Percentiles rank a stretch among this genome's conserved stretches.
phyloP scores from a whole-genome alignment of 2,888 invertebrate genomes.

The Megamerina dolium region DNA sequence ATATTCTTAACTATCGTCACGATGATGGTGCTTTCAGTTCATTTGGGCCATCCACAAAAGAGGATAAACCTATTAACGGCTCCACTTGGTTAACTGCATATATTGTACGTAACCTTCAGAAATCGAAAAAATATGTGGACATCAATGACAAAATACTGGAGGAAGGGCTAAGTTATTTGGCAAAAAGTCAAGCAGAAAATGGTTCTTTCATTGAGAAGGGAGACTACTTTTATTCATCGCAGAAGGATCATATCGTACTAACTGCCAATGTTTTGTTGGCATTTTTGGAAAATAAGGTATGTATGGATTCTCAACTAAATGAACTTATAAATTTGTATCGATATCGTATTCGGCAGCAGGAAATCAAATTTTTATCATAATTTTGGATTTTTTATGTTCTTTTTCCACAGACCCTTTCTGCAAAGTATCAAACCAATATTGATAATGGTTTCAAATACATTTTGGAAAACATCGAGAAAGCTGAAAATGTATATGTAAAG shows the following conservation, averaged over 20 bases:
- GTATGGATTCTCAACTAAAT: no score
- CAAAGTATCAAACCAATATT: slow-evolving; percentile 57
- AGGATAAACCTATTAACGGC: slow-evolving; percentile 51
- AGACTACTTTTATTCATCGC: slow-evolving; percentile 63
- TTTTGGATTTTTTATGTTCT: slow-evolving; percentile 42
- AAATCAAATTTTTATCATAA: neutral
- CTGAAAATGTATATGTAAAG: slow-evolving; percentile 64
- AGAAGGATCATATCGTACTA: slow-evolving; percentile 60
- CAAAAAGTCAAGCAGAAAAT: slow-evolving; percentile 61
- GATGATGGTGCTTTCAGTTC: slow-evolving; percentile 85
- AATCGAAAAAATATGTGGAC: slow-evolving; percentile 62
- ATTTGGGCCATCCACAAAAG: slow-evolving; percentile 56
- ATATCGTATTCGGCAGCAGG: no score
- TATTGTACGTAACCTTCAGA: slow-evolving; percentile 67
- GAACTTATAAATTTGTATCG: no score
- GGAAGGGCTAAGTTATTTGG: slow-evolving; percentile 64
- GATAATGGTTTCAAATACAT: slow-evolving; percentile 73
- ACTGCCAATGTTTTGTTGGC: slow-evolving; percentile 73
- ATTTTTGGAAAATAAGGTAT: slow-evolving; percentile 61
- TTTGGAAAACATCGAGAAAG: slow-evolving; percentile 59
- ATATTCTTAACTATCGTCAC: slow-evolving; percentile 78
- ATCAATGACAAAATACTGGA: slow-evolving; percentile 63
- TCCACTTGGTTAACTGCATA: slow-evolving; percentile 81
- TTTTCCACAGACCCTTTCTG: slow-evolving; percentile 28
- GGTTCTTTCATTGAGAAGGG: slow-evolving; percentile 78